Evolutionary conservation across 2,113 vertebrate species (phyloP), one percentile per base, ranked within the genome.

Genomic region (Oenanthe melanoleuca): DNA sequence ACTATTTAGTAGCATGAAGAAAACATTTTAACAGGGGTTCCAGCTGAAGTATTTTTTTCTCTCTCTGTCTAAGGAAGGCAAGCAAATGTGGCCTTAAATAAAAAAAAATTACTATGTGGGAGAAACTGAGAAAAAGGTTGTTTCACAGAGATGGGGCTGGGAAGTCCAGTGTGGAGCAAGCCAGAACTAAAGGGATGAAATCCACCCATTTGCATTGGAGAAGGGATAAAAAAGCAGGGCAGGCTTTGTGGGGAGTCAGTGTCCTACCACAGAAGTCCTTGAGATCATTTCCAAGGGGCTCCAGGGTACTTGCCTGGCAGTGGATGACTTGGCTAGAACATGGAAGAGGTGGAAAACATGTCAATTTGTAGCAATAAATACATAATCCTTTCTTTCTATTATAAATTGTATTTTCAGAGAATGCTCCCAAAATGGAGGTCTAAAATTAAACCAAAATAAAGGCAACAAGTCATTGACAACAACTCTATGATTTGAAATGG

Each of bases 341-440:
- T 1, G 5, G 21, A 66, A 81, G 16, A 78, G 17, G 45, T n/a
- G 10, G n/a, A 53, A 93, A 90, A 40, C 22, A 12, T 3, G 1
- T 23, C 57, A 13, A 56, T 60, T 61, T 71, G 19, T 37, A 52
- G 63, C 74, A 86, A 71, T 23, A 92, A 86, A 52, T 25, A 13
- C 0, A 0, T 20, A 0, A 55, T 59, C 16, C 59, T 65, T n/a
- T 69, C 80, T 83, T 92, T 60, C 38, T 79, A 2, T 11, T 44
- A 18, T 0, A 64, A 34, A 65, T 13, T 37, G 3, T 2, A 26
- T 70, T 61, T 64, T 73, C 50, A 40, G 56, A 57, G 22, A 78
- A 25, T 1, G 3, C 0, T 0, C 45, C 66, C 53, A 12, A 65
- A 88, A 38, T 0, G 2, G 73, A 49, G n/a, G 67, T 33, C 47